Evolutionary conservation across 2,888 invertebrate species (phyloP).

Genomic region (Plagodis dolabraria): DNA sequence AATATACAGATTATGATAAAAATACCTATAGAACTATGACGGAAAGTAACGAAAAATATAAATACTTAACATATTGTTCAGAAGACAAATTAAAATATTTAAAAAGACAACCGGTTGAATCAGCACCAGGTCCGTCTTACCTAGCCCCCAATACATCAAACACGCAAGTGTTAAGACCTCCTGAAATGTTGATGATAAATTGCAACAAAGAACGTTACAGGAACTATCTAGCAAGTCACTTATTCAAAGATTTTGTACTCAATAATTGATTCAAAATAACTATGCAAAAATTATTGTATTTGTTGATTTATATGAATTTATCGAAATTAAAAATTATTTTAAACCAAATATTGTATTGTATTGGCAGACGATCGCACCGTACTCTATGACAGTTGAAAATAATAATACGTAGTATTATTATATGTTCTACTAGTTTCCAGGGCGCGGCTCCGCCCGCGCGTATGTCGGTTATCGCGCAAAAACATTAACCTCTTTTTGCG

Average conservation of each 20-base stretch:
- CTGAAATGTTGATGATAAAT: conserved; percentile 42
- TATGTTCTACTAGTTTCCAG: no score
- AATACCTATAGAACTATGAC: not conserved
- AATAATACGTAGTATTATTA: no score
- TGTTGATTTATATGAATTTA: no score
- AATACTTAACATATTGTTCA: conserved; percentile 3
- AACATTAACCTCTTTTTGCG: no score
- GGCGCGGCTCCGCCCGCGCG: no score
- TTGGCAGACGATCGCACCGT: no score
- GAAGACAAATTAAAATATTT: conserved; percentile 16
- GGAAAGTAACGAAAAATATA: no score
- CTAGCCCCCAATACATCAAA: not conserved
- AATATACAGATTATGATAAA: not conserved
- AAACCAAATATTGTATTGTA: no score
- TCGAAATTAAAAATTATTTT: no score
- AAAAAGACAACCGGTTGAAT: conserved; percentile 1
- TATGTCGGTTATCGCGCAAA: no score
- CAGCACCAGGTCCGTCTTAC: not conserved
- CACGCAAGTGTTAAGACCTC: conserved; percentile 7
- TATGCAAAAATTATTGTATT: no score
- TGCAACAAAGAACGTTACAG: conserved; percentile 47
- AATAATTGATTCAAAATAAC: not conserved
- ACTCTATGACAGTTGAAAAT: no score
- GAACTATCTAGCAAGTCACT: conserved; percentile 6
- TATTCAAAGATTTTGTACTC: conserved; percentile 15